A percentile compares a stretch with the other conserved stretches of the same genome.
These are phyloP conservation scores for Drosophila percnosoma DNA, from an alignment of 2,888 invertebrate genomes.

Conservation along the genomic window DNA sequence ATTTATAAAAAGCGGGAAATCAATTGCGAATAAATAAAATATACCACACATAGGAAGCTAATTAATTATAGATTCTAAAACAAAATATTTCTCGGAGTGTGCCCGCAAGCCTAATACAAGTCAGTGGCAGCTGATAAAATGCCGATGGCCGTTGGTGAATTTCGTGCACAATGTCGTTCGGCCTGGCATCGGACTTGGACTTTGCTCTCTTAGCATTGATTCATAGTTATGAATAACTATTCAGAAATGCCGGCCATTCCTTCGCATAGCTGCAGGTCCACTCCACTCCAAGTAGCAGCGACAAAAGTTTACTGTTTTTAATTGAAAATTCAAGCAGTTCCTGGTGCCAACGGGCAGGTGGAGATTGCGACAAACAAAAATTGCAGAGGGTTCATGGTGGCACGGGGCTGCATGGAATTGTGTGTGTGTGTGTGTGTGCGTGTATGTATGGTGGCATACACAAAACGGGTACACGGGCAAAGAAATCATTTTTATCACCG, in stretches of 20 bases:
- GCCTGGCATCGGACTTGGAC: slow-evolving; percentile 50
- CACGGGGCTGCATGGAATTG: not conserved
- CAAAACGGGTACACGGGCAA: not conserved
- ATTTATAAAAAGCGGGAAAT: not conserved
- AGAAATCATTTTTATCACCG: slow-evolving; percentile 21
- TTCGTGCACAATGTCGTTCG: slow-evolving; percentile 35
- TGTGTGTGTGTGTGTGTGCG: not conserved
- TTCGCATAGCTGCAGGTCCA: not conserved
- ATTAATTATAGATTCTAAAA: not conserved
- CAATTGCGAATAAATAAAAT: not conserved
- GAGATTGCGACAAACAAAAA: slow-evolving; percentile 21
- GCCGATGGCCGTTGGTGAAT: slow-evolving; percentile 53
- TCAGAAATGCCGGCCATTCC: slow-evolving; percentile 51
- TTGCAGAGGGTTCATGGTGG: not conserved
- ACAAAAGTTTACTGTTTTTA: slow-evolving; percentile 58
- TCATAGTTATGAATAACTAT: slow-evolving; percentile 71
- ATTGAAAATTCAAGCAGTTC: slow-evolving; percentile 68
- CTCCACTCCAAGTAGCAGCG: not conserved
- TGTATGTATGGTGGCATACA: not conserved
- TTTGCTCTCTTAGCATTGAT: slow-evolving; percentile 69
- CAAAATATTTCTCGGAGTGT: not conserved
- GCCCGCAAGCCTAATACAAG: slow-evolving; percentile 5
- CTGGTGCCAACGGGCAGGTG: slow-evolving; percentile 20
- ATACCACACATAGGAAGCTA: not conserved
- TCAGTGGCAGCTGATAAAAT: slow-evolving; percentile 60